Evolutionary conservation across 2,113 vertebrate species (phyloP).

Genomic region (Trachemys scripta): DNA sequence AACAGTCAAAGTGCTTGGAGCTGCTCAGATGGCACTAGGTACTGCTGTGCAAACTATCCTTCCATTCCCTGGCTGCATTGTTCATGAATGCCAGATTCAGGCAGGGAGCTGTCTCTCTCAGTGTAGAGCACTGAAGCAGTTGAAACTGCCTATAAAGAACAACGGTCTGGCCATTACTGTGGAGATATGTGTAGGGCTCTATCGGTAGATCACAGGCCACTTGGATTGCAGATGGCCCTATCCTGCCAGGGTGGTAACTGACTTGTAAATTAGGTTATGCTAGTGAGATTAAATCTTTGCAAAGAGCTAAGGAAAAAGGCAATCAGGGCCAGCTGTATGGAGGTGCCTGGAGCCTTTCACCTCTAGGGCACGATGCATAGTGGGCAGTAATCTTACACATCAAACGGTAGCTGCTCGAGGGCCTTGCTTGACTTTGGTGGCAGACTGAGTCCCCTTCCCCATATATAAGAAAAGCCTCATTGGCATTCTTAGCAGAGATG

Average conservation of each 20-base stretch:
- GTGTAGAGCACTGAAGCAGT: not conserved
- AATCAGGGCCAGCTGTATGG: not conserved
- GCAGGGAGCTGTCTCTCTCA: not conserved
- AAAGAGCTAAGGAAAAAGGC: conserved; percentile 6
- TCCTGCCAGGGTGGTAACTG: not conserved
- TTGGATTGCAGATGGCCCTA: not conserved
- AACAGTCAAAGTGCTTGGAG: not conserved
- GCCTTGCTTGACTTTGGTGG: not conserved
- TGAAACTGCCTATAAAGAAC: not conserved
- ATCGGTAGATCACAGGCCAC: not conserved
- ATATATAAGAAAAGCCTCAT: not conserved
- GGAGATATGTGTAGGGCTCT: not conserved
- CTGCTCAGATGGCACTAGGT: not conserved
- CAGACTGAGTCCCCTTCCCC: not conserved
- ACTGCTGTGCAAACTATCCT: not conserved
- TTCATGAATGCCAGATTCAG: not conserved
- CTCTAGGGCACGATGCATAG: conserved; percentile 51
- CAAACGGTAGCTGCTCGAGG: conserved; percentile 41
- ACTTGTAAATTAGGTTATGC: not conserved
- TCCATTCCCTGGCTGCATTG: not conserved
- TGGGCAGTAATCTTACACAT: conserved; percentile 44
- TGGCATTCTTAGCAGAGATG: not conserved
- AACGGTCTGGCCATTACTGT: not conserved
- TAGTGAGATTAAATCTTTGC: not conserved
- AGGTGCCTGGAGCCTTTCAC: conserved; percentile 20